Base-by-base conservation (phyloP, 1,140 invertebrate genomes). In the Drosophila bifasciata region DNA sequence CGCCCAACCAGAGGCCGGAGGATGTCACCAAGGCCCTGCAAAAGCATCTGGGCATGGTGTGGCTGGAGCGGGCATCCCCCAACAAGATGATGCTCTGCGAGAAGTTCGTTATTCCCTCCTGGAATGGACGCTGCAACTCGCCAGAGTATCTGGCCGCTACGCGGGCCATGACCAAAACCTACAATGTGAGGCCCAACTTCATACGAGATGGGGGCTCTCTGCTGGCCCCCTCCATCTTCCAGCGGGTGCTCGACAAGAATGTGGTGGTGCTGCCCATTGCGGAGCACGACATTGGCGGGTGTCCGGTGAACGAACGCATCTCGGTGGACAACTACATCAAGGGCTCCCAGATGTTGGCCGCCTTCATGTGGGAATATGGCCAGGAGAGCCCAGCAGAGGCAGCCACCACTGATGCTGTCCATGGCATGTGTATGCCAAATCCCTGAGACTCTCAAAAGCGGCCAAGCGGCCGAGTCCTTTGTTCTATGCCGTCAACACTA, bases 71-170 rank as follows among this genome's bases (percentile, higher is more conserved):
- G 41, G 94, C 94, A 5, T 97, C 96, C 68, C 95, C 96, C 0
- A 99, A 99, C 93, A 94, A 93, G 79, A 95, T 98, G 93, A 95
- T 94, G 73, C 95, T 97, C 0, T 60, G 45, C 28, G 57, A 72
- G 8, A 58, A 53, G 17, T 50, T 61, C 11, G 25, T 53, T 66
- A 97, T 96, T 1, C 95, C 94, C 77, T 93, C 96, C 1, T 99
- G 98, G 98, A 94, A 96, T 44, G 95, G 97, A 81, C 95, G 98
- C 92, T 96, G 96, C n/a, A 94, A 96, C 80, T 95, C 98, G 92
- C 95, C 96, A 1, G 96, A 99, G 92, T 99, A 97, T 92, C 89
- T 95, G 39, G 98, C 98, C 32, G 98, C 96, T 1, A 93, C 94
- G 21, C 94, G 93, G 58, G 98, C 98, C 15, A 97, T 96, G 0